A percentile compares a stretch with the other conserved stretches of the same genome.
These are phyloP conservation scores for Sceloporus tristichus DNA, from an alignment of 2,113 vertebrate species.

Conservation along the genomic window DNA sequence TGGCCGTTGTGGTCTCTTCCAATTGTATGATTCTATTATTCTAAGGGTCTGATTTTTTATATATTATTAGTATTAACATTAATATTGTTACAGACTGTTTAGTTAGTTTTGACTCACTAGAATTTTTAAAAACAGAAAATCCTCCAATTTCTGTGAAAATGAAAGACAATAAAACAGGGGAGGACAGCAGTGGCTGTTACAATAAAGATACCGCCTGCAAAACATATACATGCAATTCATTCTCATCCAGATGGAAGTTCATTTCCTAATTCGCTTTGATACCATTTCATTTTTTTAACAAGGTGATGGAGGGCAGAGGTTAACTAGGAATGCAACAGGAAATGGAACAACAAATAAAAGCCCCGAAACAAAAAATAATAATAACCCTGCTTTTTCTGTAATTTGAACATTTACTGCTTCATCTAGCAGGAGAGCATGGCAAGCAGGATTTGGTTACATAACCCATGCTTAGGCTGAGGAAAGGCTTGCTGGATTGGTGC, in stretches of 20 bases:
- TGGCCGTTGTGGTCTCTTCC: too few relatives aligned
- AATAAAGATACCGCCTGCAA: slow-evolving; percentile 36
- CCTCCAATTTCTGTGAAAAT: slow-evolving; percentile 39
- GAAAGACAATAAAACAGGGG: slow-evolving; percentile 62
- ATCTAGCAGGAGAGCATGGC: slow-evolving; percentile 34
- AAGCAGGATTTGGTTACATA: slow-evolving; percentile 46
- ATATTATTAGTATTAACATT: too few relatives aligned
- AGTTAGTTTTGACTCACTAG: background rate
- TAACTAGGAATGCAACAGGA: slow-evolving; percentile 71
- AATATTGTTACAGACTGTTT: background rate
- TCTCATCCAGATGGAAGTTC: slow-evolving; percentile 51
- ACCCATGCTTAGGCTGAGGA: slow-evolving; percentile 34
- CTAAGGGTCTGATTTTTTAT: too few relatives aligned
- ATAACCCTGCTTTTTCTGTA: slow-evolving; percentile 38
- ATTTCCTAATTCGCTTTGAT: slow-evolving; percentile 69
- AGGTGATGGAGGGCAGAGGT: slow-evolving; percentile 55
- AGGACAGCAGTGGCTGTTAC: background rate
- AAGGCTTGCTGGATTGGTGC: slow-evolving; percentile 52
- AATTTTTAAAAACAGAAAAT: slow-evolving; percentile 19
- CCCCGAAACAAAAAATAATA: slow-evolving; percentile 53
- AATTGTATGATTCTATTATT: too few relatives aligned
- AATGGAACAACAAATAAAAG: slow-evolving; percentile 76
- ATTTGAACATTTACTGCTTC: slow-evolving; percentile 51
- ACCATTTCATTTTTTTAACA: slow-evolving; percentile 48
- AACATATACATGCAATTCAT: slow-evolving; percentile 35